Evolutionary conservation across 2,113 vertebrate genomes (phyloP).

Genomic region (Axis porcinus): DNA sequence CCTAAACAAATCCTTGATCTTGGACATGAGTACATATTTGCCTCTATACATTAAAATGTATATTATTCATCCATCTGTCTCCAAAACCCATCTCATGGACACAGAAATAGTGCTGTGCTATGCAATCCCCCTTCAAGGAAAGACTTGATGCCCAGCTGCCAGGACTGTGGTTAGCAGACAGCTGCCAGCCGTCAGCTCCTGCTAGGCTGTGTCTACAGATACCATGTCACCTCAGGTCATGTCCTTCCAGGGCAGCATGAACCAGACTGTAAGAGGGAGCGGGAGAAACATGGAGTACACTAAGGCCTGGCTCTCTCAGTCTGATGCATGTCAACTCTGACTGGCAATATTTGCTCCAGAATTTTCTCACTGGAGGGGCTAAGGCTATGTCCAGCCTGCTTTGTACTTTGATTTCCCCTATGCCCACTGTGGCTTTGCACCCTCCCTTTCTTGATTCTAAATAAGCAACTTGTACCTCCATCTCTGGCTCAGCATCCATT

Average conservation of each 20-base stretch:
- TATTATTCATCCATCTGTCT: neutral
- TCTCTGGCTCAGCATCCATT: neutral
- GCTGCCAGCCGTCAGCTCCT: neutral
- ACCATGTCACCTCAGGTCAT: neutral
- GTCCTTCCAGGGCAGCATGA: neutral
- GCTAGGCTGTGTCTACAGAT: neutral
- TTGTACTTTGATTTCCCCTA: neutral
- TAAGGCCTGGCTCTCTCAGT: neutral
- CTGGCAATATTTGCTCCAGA: neutral
- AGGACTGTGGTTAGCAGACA: neutral
- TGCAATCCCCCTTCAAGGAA: neutral
- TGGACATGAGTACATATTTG: neutral
- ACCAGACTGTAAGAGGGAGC: neutral
- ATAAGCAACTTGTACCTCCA: neutral
- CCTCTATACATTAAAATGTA: neutral
- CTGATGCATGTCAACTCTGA: neutral
- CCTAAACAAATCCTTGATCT: neutral
- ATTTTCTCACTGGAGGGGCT: neutral
- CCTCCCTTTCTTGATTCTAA: constrained; percentile 5
- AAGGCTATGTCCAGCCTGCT: neutral
- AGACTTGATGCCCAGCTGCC: neutral
- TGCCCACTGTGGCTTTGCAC: neutral
- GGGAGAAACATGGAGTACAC: neutral
- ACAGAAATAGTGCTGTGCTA: neutral
- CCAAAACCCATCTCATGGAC: neutral